These are phyloP conservation scores for Halocynthia roretzi DNA, from an alignment of 23 tunicate genomes.

Conservation along the genomic window DNA sequence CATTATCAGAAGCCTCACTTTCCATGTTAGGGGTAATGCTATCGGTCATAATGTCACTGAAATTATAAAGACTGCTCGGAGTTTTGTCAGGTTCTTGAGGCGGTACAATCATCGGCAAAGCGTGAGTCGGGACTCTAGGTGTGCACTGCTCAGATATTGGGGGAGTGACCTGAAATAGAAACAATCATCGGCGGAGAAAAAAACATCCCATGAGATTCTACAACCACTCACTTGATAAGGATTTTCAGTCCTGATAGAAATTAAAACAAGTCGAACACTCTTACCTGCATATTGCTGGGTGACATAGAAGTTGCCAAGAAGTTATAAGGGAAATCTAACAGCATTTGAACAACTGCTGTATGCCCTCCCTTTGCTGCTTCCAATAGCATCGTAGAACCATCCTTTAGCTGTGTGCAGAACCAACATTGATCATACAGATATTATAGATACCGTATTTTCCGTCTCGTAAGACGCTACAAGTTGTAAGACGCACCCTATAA, in stretches of 20 bases:
- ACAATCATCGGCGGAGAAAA: too few relatives aligned
- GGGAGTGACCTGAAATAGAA: not conserved
- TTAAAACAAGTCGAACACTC: too few relatives aligned
- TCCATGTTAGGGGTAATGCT: too few relatives aligned
- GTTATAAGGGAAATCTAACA: constrained; percentile 75
- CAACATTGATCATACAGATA: too few relatives aligned
- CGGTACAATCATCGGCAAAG: constrained; percentile 87
- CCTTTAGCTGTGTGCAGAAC: constrained; percentile 53
- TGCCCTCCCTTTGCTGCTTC: constrained; percentile 96
- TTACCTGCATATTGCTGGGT: too few relatives aligned
- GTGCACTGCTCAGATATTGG: constrained; percentile 49
- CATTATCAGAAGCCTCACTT: too few relatives aligned
- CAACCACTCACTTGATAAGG: not conserved
- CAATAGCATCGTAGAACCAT: constrained; percentile 83
- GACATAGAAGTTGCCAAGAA: constrained; percentile 11
- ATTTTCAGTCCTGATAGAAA: too few relatives aligned
- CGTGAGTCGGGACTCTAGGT: constrained; percentile 78
- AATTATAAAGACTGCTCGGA: constrained; percentile 1
- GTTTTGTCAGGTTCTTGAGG: constrained; percentile 88
- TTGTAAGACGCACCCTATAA: too few relatives aligned
- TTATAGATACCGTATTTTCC: too few relatives aligned
- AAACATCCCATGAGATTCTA: not conserved
- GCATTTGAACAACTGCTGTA: constrained; percentile 61
- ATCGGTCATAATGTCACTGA: too few relatives aligned
- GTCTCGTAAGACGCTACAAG: too few relatives aligned